Conservation (phyloP, 2,888 invertebrate species). For the Neoascia interrupta region DNA sequence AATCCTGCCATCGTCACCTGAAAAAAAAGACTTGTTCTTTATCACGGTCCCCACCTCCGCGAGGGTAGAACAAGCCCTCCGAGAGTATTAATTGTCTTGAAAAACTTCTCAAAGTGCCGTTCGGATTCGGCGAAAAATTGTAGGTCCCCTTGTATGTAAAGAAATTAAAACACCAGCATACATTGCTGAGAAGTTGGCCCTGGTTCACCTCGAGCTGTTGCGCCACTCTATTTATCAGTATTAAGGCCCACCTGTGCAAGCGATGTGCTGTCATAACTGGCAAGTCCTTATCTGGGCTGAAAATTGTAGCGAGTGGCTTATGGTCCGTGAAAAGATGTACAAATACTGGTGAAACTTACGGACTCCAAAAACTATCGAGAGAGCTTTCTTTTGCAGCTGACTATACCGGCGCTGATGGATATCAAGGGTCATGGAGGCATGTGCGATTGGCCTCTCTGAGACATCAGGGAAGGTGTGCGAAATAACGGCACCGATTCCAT, state of each 20-base stretch:
- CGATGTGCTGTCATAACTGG: slow-evolving; percentile 17
- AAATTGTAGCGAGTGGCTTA: slow-evolving; percentile 71
- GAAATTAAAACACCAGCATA: too few species aligned
- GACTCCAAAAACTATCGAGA: slow-evolving; percentile 24
- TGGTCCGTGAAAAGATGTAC: slow-evolving; percentile 78
- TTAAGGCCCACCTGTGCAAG: slow-evolving; percentile 36
- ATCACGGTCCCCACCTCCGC: too few species aligned
- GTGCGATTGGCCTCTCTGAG: slow-evolving; percentile 31
- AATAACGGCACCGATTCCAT: slow-evolving; percentile 23
- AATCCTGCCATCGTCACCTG: too few species aligned
- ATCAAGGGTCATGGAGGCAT: slow-evolving; percentile 24
- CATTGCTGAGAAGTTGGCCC: too few species aligned
- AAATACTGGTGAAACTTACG: slow-evolving; percentile 22
- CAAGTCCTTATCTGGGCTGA: slow-evolving; percentile 15
- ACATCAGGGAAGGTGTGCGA: slow-evolving; percentile 19
- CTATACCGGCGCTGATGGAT: slow-evolving; percentile 24
- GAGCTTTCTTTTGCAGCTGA: slow-evolving; percentile 26
- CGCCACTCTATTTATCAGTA: slow-evolving; percentile 26
- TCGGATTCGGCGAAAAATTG: too few species aligned
- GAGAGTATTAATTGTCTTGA: too few species aligned
- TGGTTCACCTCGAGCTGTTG: too few species aligned
- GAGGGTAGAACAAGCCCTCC: too few species aligned
- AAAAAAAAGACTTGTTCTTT: too few species aligned
- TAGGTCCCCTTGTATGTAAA: too few species aligned
- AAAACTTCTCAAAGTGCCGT: too few species aligned